These are phyloP conservation scores for Pterocles burchelli DNA, from an alignment of 2,113 vertebrate species.

Conservation along the genomic window DNA sequence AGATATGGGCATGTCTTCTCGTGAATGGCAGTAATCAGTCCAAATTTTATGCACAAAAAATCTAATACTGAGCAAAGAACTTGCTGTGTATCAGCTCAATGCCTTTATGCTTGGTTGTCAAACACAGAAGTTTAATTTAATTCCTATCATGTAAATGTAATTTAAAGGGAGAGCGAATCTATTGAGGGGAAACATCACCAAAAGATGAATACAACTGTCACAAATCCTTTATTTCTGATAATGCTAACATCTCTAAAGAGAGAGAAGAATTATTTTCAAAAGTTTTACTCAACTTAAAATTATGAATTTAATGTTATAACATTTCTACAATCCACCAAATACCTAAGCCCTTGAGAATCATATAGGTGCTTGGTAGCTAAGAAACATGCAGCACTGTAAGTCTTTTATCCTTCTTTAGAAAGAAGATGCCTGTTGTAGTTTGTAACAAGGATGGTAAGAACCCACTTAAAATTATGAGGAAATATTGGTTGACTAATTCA, in stretches of 20 bases:
- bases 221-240: neutral
- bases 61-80: neutral
- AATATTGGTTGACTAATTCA: neutral
- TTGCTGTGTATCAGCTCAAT: neutral
- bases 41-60: neutral
- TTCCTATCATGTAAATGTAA: neutral
- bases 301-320: neutral
- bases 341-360: neutral
- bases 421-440: neutral
- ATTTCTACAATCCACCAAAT: neutral
- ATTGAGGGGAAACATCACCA: neutral
- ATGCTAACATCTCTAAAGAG: neutral
- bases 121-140: neutral
- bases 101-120: neutral
- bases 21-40: neutral
- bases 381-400: neutral
- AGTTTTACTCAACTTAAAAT: neutral
- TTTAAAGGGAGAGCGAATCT: neutral
- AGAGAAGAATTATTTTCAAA: neutral
- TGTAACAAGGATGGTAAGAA: neutral
- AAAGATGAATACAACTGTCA: neutral
- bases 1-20: neutral
- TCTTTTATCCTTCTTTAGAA: neutral
- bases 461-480: neutral
- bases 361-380: neutral